Percentiles rank a stretch among this genome's conserved stretches.
These are phyloP conservation scores for Cordilura impudica DNA, from an alignment of 2,888 invertebrate species.

Conservation along the genomic window DNA sequence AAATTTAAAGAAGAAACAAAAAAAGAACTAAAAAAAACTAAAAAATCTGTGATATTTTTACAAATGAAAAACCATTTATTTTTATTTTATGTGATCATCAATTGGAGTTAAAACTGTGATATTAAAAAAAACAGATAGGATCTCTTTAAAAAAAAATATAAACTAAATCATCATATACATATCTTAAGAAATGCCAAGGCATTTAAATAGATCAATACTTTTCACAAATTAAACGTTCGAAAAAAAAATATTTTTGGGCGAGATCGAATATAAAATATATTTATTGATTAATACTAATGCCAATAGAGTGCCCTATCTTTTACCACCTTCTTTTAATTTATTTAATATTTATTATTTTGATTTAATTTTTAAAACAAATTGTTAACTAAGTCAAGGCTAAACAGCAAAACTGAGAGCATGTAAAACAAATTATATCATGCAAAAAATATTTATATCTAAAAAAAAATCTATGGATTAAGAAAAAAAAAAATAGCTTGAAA, in stretches of 20 bases:
- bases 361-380: background rate
- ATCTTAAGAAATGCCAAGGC: background rate
- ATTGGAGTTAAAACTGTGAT: conserved; percentile 44
- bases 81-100: conserved; percentile 25
- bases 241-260: background rate
- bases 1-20: conserved; percentile 15
- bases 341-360: background rate
- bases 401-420: too few relatives aligned
- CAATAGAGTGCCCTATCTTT: background rate
- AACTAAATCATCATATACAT: too few relatives aligned
- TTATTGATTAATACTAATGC: background rate
- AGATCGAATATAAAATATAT: too few relatives aligned
- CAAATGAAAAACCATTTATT: background rate
- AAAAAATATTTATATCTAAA: too few relatives aligned
- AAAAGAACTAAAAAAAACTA: conserved; percentile 2
- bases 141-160: background rate
- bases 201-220: background rate
- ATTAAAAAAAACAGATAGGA: conserved; percentile 8
- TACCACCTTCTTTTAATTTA: background rate
- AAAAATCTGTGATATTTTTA: conserved; percentile 35
- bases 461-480: too few relatives aligned
- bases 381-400: background rate
- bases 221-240: background rate
- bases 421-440: too few relatives aligned
- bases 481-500: too few relatives aligned